Base-by-base conservation (phyloP, 2,888 invertebrate species). In the Sinotaia quadrata region DNA sequence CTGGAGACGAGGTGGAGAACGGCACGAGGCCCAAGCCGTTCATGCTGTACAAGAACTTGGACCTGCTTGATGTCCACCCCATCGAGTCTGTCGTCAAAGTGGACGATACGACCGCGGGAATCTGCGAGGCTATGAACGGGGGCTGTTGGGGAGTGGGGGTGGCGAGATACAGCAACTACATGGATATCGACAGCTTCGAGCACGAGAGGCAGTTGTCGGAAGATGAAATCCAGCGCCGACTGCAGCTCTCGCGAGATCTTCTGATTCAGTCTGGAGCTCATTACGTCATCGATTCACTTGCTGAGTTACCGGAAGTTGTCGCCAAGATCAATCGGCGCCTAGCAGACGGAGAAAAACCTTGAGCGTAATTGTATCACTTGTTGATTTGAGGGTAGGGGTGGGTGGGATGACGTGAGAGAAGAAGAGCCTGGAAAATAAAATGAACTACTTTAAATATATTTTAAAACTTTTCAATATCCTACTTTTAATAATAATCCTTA, bases 101-200 rank as follows among this genome's bases (percentile, higher is more conserved):
- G 12, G 88, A 88, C 73, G 88, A 88, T 75, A 88, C 88, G 0
- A 79, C 81, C 4, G 81, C 82, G 21, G 88, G 88, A 18, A 80
- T 88, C 3, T 80, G 81, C 4, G 88, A 88, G 74, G 88, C 87
- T 8, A 75, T 85, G 4, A 77, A 84, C 33, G 88, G 87, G 1
- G 88, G 88, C 0, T 88, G 88, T 70, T 88, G 88, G 88, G 86
- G 85, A 2, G 86, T 88, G 4, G 88, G 87, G 33, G 85, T 88
- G 59, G 83, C 87, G 5, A 74, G 79, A 65, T 84, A 87, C 79
- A 85, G 87, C 62, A 88, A 88, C 74, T 89, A 89, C 72, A 85
- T 89, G 84, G 84, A 84, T 63, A 75, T 87, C 33, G 75, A 85
- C 71, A 80, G 79, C 34, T 63, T 84, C 5, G 87, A 88, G 63